Percentiles rank a stretch among this genome's conserved stretches.
These are phyloP conservation scores for Lepeophtheirus salmonis DNA, from an alignment of 1,140 invertebrate genomes.

Conservation along the genomic window DNA sequence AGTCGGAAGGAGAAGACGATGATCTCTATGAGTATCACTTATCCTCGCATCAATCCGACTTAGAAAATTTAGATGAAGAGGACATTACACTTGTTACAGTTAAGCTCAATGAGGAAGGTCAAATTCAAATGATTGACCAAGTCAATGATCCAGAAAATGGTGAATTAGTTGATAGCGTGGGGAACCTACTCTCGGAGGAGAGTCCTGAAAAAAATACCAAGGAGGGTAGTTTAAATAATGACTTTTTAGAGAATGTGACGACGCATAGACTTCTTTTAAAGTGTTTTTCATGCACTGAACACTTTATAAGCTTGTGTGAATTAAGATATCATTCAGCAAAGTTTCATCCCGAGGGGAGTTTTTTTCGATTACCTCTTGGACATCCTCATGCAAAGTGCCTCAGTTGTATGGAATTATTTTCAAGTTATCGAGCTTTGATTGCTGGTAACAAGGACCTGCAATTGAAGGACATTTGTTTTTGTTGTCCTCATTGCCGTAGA, in stretches of 20 bases:
- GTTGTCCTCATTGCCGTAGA: constrained; percentile 9
- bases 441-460: not conserved
- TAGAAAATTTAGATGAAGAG: not conserved
- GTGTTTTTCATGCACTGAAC: not conserved
- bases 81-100: not conserved
- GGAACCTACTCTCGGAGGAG: too few species aligned
- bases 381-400: not conserved
- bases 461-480: not conserved
- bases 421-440: not conserved
- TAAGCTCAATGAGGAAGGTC: not conserved
- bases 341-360: not conserved
- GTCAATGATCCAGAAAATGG: not conserved
- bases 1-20: not conserved
- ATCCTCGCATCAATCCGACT: not conserved
- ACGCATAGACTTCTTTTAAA: not conserved
- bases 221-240: too few species aligned
- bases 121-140: not conserved
- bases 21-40: not conserved
- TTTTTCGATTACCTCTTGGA: not conserved
- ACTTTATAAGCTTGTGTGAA: not conserved
- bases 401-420: not conserved
- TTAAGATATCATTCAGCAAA: constrained; percentile 3
- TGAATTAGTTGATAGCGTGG: too few species aligned
- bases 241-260: not conserved
- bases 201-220: too few species aligned